A percentile compares a stretch with the other conserved stretches of the same genome.
Conservation (phyloP, 2,797 vertebrate genomes). For the Acanthis flammea region DNA sequence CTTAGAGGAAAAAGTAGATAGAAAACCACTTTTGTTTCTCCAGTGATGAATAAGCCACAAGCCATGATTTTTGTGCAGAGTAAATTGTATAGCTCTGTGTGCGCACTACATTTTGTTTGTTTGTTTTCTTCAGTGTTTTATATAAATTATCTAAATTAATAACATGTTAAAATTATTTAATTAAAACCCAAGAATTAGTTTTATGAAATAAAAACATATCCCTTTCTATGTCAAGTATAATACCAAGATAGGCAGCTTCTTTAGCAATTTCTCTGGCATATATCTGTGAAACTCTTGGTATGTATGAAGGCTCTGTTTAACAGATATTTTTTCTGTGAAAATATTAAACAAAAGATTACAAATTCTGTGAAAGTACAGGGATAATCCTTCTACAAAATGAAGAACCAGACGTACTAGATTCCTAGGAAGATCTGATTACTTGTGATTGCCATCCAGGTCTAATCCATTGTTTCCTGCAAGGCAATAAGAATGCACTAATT, state of each 20-base stretch:
- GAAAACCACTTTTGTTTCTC: neutral
- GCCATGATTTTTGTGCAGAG: neutral
- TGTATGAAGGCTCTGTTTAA: neutral
- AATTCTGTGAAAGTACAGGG: neutral
- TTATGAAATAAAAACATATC: neutral
- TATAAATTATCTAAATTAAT: neutral
- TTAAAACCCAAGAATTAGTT: neutral
- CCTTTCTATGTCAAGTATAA: neutral
- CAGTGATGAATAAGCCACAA: neutral
- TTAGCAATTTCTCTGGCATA: neutral
- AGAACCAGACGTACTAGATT: neutral
- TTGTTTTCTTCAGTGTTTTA: neutral
- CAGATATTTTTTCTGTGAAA: neutral
- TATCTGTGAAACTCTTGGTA: neutral
- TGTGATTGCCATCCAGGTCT: neutral
- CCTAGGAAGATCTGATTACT: neutral
- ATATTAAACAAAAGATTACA: neutral
- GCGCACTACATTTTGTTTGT: neutral
- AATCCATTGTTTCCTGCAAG: neutral
- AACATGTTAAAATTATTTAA: neutral
- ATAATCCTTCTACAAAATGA: neutral
- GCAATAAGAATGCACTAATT: neutral
- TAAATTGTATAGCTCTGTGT: neutral
- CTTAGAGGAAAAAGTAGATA: neutral
- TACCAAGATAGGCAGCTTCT: neutral